Conservation (phyloP, 2,888 invertebrate species). For the Nomada lathburiana region DNA sequence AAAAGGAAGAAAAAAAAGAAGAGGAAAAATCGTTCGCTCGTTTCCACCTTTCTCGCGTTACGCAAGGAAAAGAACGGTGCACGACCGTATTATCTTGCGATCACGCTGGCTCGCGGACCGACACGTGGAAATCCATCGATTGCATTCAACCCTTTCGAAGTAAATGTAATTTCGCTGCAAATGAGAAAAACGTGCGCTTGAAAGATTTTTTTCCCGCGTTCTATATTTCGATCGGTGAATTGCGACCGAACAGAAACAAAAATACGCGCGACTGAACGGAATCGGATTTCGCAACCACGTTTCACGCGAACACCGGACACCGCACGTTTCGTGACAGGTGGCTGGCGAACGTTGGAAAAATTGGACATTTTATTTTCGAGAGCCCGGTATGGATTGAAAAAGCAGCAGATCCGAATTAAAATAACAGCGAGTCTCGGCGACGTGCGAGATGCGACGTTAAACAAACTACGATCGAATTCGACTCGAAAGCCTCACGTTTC, state of each 20-base stretch:
- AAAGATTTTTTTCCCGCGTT: background rate
- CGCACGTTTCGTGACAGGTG: background rate
- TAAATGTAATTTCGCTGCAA: constrained; percentile 10
- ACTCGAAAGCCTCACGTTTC: constrained; percentile 18
- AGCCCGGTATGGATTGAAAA: background rate
- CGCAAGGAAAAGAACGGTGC: constrained; percentile 46
- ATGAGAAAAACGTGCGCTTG: background rate
- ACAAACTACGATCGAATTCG: background rate
- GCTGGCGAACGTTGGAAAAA: background rate
- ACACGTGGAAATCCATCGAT: background rate
- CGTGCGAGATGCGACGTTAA: constrained; percentile 19
- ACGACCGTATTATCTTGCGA: constrained; percentile 35
- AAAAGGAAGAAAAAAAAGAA: background rate
- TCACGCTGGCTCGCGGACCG: constrained; percentile 5
- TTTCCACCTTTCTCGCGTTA: constrained; percentile 59
- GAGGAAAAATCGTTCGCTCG: constrained; percentile 14
- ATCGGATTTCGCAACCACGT: background rate
- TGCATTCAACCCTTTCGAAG: constrained; percentile 10
- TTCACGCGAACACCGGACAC: background rate
- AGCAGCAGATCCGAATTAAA: constrained; percentile 6
- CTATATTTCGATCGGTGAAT: background rate
- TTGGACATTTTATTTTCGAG: constrained; percentile 20
- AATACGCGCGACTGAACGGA: no score
- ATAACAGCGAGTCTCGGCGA: background rate
- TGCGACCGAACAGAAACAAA: background rate